A percentile compares a stretch with the other conserved stretches of the same genome.
Evolutionary conservation across 1,140 invertebrate species (phyloP).

Genomic region (Conus ventricosus): DNA sequence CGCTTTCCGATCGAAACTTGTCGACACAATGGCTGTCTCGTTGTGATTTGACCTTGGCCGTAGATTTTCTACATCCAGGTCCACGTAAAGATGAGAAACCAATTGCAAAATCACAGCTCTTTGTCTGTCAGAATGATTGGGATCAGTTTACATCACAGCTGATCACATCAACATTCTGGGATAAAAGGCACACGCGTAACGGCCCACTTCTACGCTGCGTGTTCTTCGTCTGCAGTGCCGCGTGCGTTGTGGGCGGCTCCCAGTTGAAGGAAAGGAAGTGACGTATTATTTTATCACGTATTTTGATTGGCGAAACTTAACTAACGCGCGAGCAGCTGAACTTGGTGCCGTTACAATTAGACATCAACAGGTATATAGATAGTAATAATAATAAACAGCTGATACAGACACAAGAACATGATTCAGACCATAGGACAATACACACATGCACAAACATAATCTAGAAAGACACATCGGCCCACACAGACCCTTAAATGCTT

Average conservation of each 20-base stretch:
- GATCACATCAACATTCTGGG: conserved; percentile 25
- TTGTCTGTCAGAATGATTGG: neutral
- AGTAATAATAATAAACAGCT: no score
- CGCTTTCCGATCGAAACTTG: conserved; percentile 23
- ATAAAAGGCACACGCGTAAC: conserved; percentile 28
- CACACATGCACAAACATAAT: no score
- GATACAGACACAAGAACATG: no score
- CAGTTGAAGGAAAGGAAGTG: conserved; percentile 39
- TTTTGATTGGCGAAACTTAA: conserved; percentile 23
- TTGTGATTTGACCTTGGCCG: conserved; percentile 18
- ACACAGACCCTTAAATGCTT: no score
- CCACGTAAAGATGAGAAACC: neutral
- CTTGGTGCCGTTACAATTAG: no score
- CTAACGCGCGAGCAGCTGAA: conserved; percentile 25
- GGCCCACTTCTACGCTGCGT: conserved; percentile 32
- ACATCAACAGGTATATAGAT: no score
- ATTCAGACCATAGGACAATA: no score
- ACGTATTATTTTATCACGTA: conserved; percentile 1
- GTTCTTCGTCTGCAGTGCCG: conserved; percentile 35
- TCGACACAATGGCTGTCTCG: conserved; percentile 9
- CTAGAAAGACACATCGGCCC: no score
- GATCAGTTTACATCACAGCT: conserved; percentile 3
- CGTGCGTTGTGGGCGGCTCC: conserved; percentile 59
- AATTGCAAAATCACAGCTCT: neutral
- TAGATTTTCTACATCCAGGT: neutral